These are phyloP conservation scores for Aplodontia rufa DNA, from an alignment of 2,113 vertebrate species.

Conservation along the genomic window DNA sequence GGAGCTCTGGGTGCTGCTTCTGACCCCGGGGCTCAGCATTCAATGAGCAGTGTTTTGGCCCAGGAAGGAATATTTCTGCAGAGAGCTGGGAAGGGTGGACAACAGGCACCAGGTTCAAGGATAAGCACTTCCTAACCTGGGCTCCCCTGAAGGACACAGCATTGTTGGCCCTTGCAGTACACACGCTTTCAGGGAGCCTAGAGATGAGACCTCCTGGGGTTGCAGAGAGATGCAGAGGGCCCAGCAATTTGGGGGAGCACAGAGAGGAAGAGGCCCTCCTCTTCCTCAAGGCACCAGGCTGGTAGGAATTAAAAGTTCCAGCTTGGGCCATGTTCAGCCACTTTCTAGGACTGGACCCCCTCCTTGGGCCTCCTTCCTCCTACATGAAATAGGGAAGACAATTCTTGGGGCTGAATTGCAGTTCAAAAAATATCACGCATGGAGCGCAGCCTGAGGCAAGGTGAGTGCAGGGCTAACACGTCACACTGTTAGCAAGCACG, in stretches of 20 bases:
- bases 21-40: neutral
- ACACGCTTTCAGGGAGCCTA: neutral
- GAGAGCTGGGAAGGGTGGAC: accelerated
- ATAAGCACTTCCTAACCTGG: neutral
- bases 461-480: neutral
- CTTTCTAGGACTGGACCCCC: neutral
- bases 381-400: neutral
- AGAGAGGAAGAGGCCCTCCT: no score
- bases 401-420: neutral
- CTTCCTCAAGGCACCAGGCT: accelerated
- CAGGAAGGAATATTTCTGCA: neutral
- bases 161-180: accelerated
- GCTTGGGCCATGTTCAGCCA: neutral
- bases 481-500: accelerated
- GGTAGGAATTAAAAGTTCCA: accelerated
- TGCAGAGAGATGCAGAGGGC: neutral
- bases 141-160: neutral
- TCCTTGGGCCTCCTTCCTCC: neutral
- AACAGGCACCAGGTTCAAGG: neutral
- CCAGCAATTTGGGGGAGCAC: neutral
- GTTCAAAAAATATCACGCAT: accelerated
- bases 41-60: neutral
- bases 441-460: no score
- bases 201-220: neutral
- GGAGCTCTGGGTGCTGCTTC: neutral